Evolutionary conservation across 2,113 vertebrate genomes (phyloP).

Genomic region (Columba janthina): DNA sequence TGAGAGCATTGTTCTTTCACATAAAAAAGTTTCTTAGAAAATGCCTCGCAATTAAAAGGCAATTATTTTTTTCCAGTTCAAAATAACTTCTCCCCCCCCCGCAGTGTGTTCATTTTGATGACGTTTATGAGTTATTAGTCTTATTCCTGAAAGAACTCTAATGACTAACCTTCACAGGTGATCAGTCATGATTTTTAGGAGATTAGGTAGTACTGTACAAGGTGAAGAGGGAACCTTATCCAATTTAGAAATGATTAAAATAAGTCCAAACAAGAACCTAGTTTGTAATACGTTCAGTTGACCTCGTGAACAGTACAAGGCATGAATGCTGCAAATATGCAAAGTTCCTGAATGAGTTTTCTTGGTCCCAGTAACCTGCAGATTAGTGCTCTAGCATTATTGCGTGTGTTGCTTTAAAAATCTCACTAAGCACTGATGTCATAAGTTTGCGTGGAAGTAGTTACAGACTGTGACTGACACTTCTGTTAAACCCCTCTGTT

Average conservation of each 20-base stretch:
- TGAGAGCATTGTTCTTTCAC: not conserved
- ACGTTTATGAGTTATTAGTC: conserved; percentile 10
- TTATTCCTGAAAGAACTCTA: not conserved
- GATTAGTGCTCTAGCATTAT: not conserved
- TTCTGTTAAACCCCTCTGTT: not conserved
- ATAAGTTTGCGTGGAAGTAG: not conserved
- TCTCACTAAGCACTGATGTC: not conserved
- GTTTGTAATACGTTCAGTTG: not conserved
- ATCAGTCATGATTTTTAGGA: not conserved
- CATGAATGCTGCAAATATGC: not conserved
- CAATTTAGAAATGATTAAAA: conserved; percentile 17
- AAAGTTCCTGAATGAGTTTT: not conserved
- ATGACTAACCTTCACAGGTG: not conserved
- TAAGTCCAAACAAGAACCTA: not conserved
- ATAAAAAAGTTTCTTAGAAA: not conserved
- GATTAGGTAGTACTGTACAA: not conserved
- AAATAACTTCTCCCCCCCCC: not conserved
- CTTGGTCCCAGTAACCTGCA: not conserved
- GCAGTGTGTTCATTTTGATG: not conserved
- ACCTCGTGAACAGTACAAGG: not conserved
- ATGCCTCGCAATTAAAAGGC: not conserved
- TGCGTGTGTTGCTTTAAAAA: not conserved
- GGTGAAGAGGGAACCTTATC: not conserved
- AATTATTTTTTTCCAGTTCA: not conserved
- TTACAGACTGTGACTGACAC: not conserved